Evolutionary conservation across 1,140 invertebrate genomes (phyloP), one percentile per base, ranked within the genome.

Genomic region (Acyrthosiphon pisum): DNA sequence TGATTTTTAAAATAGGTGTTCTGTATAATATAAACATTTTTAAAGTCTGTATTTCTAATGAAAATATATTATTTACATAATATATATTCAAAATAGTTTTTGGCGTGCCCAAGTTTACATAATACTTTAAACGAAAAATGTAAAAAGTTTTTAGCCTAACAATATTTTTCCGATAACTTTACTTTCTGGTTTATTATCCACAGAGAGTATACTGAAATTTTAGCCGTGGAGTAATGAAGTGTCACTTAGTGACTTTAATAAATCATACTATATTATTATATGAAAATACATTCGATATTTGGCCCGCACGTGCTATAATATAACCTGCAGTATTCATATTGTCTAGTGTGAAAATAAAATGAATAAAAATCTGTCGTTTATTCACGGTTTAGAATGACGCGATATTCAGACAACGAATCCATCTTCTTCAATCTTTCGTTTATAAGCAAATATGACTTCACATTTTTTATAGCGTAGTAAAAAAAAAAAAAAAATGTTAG

Each of bases 361-460:
- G n/a, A 20, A 14, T 35, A 89, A 37, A 89, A 50, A 56, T 56
- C 87, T 89, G 50, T 56, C 50, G 35, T 89, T 89, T 89, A 89
- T 89, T 56, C 23, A 35, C 23, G 48, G 35, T 56, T 76, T 76
- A 76, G 50, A 56, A 53, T 56, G 48, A 60, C 9, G 50, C n/a
- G 23, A 60, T 60, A 30, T 90, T 44, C 26, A 60, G 50, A 90
- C 88, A 90, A 60, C 88, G 26, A 60, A 90, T 90, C 88, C 88
- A 60, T 90, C 53, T 90, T 90, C 88, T 41, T 90, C 53, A 41
- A 90, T 90, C 35, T 23, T 41, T 90, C 60, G 14, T 30, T 8
- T 90, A 41, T n/a, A 26, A 90, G 46, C 35, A 89, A 50, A 89
- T 53, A 60, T 60, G 56, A 18, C 2, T 50, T 23, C 35, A 26